Evolutionary conservation across 2,888 invertebrate species (phyloP).

Genomic region (Melanchra persicariae): DNA sequence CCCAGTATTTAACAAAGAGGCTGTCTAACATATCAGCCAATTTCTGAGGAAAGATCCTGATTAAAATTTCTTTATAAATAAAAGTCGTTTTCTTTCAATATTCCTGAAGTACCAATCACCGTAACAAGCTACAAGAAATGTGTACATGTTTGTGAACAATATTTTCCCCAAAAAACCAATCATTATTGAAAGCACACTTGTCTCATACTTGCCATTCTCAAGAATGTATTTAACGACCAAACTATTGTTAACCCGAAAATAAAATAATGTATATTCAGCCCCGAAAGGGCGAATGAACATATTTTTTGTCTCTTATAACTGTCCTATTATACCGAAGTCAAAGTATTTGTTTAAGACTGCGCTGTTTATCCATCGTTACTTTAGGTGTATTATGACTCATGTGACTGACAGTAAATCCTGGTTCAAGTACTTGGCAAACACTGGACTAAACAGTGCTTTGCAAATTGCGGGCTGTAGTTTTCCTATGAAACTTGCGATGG

Average conservation of each 20-base stretch:
- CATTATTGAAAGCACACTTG: neutral
- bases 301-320: slow-evolving; percentile 1
- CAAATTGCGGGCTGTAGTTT: slow-evolving; percentile 41
- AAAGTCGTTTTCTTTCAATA: no score
- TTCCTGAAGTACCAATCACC: no score
- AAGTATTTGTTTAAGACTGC: slow-evolving; percentile 40
- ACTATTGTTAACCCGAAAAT: neutral
- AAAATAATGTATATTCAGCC: slow-evolving; percentile 1
- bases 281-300: slow-evolving; percentile 6
- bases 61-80: no score
- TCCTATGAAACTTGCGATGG: slow-evolving; percentile 15
- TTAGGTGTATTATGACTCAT: slow-evolving; percentile 28
- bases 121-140: no score
- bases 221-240: neutral
- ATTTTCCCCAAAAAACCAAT: neutral
- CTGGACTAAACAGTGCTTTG: neutral
- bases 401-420: slow-evolving; percentile 33
- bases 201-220: neutral
- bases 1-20: no score
- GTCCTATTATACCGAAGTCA: neutral
- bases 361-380: slow-evolving; percentile 56
- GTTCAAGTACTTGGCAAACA: slow-evolving; percentile 48
- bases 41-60: no score
- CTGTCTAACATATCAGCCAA: no score
- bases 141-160: neutral